A percentile compares a stretch with the other conserved stretches of the same genome.
These are phyloP conservation scores for Aleiodes alternator DNA, from an alignment of 2,888 invertebrate species.

Conservation along the genomic window DNA sequence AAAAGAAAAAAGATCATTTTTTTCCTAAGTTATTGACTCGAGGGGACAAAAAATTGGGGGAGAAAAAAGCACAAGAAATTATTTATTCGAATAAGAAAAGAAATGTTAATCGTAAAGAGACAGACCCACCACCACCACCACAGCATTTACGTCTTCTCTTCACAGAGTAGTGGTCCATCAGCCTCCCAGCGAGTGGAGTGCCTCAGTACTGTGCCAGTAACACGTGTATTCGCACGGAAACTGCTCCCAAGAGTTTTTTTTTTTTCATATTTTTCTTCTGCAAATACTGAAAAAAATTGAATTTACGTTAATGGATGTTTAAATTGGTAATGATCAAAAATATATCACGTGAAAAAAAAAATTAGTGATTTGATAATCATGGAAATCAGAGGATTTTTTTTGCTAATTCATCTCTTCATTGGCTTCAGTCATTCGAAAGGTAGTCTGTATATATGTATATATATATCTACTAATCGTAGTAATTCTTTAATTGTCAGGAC, in stretches of 20 bases:
- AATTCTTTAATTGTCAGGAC: background rate
- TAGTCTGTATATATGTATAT: background rate
- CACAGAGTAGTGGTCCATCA: constrained; percentile 22
- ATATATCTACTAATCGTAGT: background rate
- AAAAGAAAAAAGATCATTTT: constrained; percentile 23
- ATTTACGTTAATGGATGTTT: background rate
- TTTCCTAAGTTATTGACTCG: background rate
- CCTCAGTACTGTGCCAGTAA: constrained; percentile 39
- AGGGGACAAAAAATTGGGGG: too few species aligned
- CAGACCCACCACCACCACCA: constrained; percentile 38
- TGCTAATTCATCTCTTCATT: background rate
- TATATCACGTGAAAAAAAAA: background rate
- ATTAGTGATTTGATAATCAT: background rate
- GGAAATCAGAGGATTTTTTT: background rate
- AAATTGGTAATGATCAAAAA: background rate
- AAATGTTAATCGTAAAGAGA: background rate
- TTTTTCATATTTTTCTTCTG: background rate
- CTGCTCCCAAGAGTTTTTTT: background rate
- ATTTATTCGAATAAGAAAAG: constrained; percentile 7
- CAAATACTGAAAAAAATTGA: background rate
- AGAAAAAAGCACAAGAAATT: constrained; percentile 22
- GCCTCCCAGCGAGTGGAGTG: constrained; percentile 42
- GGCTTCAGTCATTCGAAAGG: background rate
- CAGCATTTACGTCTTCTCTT: constrained; percentile 28
- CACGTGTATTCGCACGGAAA: constrained; percentile 4